These are phyloP conservation scores for Molothrus aeneus DNA, from an alignment of 2,797 vertebrate species.

Conservation along the genomic window DNA sequence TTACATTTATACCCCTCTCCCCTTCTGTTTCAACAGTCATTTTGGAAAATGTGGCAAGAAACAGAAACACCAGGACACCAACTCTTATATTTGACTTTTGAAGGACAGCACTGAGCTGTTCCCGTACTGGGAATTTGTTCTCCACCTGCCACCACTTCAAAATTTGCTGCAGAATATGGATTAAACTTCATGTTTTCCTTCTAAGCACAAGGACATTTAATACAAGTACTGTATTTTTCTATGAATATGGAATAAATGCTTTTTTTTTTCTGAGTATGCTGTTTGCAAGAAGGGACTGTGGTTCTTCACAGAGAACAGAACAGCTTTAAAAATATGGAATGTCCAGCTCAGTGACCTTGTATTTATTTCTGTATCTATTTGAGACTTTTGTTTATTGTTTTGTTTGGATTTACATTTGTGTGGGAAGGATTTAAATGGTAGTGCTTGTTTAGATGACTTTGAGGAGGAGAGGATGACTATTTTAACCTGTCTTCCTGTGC, in stretches of 20 bases:
- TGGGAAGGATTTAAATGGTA: not conserved
- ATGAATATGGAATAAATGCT: not conserved
- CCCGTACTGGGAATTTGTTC: not conserved
- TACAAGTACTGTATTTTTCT: constrained; percentile 42
- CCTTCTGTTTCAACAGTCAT: constrained; percentile 21
- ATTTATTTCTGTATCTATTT: constrained; percentile 1
- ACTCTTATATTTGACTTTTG: constrained; percentile 62
- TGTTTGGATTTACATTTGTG: not conserved
- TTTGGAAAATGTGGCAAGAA: constrained; percentile 47
- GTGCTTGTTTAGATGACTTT: not conserved
- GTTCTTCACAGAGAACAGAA: not conserved
- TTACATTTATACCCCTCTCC: not conserved
- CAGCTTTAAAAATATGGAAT: not conserved
- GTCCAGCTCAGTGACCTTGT: constrained; percentile 1
- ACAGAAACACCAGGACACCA: constrained; percentile 46
- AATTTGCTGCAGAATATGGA: constrained; percentile 5
- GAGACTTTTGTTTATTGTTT: not conserved
- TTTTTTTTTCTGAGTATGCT: not conserved
- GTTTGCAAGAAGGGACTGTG: not conserved
- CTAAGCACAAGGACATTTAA: not conserved
- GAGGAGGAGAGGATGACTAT: not conserved
- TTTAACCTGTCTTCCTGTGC: not conserved
- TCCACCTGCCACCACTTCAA: not conserved
- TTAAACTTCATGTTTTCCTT: not conserved
- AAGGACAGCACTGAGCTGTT: not conserved